These are phyloP conservation scores for Nematostella vectensis DNA, from an alignment of 92 coral and sea anemone genomes.

Conservation along the genomic window DNA sequence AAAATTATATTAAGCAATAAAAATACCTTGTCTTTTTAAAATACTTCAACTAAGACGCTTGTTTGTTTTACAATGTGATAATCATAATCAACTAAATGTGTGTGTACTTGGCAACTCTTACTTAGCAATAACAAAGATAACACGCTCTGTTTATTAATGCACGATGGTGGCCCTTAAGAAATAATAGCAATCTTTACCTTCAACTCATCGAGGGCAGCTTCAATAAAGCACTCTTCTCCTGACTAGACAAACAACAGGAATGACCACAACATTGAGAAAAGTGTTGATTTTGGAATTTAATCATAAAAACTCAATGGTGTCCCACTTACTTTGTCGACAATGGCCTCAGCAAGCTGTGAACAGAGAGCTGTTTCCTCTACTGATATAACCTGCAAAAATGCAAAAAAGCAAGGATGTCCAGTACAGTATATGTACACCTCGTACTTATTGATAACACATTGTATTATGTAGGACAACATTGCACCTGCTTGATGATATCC, in stretches of 20 bases:
- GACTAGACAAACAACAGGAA: background rate
- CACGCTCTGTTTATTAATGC: no score
- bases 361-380: slow-evolving; percentile 60
- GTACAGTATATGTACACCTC: background rate
- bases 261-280: background rate
- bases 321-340: slow-evolving; percentile 59
- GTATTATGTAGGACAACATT: background rate
- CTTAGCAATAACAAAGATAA: no score
- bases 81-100: no score
- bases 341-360: slow-evolving; percentile 53
- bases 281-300: background rate
- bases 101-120: no score
- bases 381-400: slow-evolving; percentile 42
- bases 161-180: no score
- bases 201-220: slow-evolving; percentile 35
- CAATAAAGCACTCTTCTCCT: slow-evolving; percentile 45
- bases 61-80: no score
- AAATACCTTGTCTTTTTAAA: no score
- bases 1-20: no score
- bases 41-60: no score
- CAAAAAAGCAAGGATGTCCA: background rate
- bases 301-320: background rate
- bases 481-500: slow-evolving; percentile 79
- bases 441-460: background rate
- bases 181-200: no score